phyloP scores from a whole-genome alignment of 2,797 vertebrate genomes.

The Acanthis flammea region DNA sequence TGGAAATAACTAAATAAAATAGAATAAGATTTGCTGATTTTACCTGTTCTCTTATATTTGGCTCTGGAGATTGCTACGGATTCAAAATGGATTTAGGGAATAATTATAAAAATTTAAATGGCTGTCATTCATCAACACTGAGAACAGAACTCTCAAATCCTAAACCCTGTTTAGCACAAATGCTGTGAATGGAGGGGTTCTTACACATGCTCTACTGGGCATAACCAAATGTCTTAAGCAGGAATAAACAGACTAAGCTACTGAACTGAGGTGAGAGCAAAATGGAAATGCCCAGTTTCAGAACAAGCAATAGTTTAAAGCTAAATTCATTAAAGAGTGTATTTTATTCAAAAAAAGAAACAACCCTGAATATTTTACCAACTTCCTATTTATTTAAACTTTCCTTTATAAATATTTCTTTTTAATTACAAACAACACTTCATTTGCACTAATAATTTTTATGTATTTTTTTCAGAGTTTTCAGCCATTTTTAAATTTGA shows the following conservation, averaged over 20 bases:
- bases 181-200: neutral
- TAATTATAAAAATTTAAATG: conserved; percentile 17
- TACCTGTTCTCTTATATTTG: neutral
- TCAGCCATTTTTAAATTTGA: neutral
- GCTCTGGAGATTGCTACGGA: neutral
- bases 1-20: neutral
- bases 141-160: neutral
- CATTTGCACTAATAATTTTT: neutral
- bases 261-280: neutral
- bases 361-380: neutral
- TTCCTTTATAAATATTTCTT: neutral
- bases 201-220: neutral
- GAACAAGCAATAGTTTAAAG: neutral
- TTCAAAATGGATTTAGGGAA: conserved; percentile 7
- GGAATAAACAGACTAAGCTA: neutral
- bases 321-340: neutral
- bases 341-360: neutral
- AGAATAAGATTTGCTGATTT: neutral
- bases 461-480: neutral
- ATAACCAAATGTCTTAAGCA: neutral
- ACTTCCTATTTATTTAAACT: neutral
- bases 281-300: neutral
- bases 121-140: neutral
- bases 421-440: neutral
- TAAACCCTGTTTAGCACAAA: neutral